Evolutionary conservation across 2,888 invertebrate species (phyloP), one percentile per base, ranked within the genome.

Genomic region (Cryptocheilus praepositus): DNA sequence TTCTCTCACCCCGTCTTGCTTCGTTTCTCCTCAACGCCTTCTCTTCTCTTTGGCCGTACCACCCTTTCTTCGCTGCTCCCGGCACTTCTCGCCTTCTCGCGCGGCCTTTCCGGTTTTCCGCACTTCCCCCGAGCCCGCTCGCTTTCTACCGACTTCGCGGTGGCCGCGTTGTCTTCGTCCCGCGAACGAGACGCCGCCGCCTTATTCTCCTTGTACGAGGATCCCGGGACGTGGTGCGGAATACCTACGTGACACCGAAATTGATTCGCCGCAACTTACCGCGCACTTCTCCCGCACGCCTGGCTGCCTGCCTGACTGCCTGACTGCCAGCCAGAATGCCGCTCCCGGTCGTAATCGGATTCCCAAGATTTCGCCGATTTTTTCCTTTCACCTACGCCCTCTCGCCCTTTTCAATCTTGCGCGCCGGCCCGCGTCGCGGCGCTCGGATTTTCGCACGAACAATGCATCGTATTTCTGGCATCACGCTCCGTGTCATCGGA

Each of bases 221-320:
- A 56, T 70, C 44, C 51, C 60, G 52, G 51, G 55, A 66, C 61
- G 66, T 60, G 63, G 56, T 53, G 55, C 67, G 55, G 76, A 79
- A 77, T 74, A 74, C 71, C 74, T 80, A 81, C 81, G 82, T 81
- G 81, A 75, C 78, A 73, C 64, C 73, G 76, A 79, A 80, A 80
- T 77, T 78, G 78, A 83, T 79, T 83, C 76, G 67, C 64, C 69
- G 74, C 73, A 74, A 77, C 65, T 70, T 52, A 45, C 25, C 44
- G 19, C 46, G 44, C 53, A 56, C 52, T 43, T 43, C 45, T 51
- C 22, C 45, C 21, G 45, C 59, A 36, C 25, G 28, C 25, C 49
- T 44, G 45, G 28, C 57, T 28, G 51, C 19, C 57, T 51, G 45
- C 22, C 45, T 18, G 36, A 19, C 52, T 44, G 19, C 18, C 18